Base-by-base conservation (phyloP, 2,113 vertebrate genomes). In the Hemiscyllium ocellatum region DNA sequence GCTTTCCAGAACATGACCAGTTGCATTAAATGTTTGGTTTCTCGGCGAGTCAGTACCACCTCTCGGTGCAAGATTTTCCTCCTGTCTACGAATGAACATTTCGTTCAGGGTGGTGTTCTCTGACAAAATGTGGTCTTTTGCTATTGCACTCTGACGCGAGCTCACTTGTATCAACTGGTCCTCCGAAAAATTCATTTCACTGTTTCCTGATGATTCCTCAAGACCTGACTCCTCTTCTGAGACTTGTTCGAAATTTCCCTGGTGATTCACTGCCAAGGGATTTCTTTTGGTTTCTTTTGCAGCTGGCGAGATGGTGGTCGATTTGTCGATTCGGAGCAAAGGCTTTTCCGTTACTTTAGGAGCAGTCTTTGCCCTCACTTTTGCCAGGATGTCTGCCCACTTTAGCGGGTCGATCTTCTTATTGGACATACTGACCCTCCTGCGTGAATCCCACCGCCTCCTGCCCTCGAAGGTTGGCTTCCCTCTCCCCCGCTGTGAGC, bases 381-480 rank as follows among this genome's bases (percentile, higher is more conserved):
- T 98, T 42, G 98, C 98, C 96, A 99, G 96, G 97, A 99, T 99
- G 33, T 98, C 97, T 0, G 98, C 98, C 99, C 99, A 99, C 1
- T 97, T 98, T 86, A 98, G 97, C 0, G 98, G 98, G 96, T 98
- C 98, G 96, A 99, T 98, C 96, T 98, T 98, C 33, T 98, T 98
- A 96, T 97, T 98, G 10, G 98, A 97, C 96, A 98, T 61, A 72
- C 98, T 97, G 33, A 98, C 96, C 96, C 98, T 98, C 26, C 98
- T 97, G 26, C 98, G 96, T 78, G 97, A 97, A 19, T 98, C 98
- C 8, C 97, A 97, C 8, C 89, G 96, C 4, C 97, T 97, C 68
- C 98, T 97, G 0, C 97, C 97, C 95, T 98, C 98, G 0, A 97
- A 97, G 3, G 97, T 87, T 1, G 96, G 97, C n/a, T 96, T 96